Evolutionary conservation across 2,113 vertebrate species (phyloP).

Genomic region (Mirounga angustirostris): DNA sequence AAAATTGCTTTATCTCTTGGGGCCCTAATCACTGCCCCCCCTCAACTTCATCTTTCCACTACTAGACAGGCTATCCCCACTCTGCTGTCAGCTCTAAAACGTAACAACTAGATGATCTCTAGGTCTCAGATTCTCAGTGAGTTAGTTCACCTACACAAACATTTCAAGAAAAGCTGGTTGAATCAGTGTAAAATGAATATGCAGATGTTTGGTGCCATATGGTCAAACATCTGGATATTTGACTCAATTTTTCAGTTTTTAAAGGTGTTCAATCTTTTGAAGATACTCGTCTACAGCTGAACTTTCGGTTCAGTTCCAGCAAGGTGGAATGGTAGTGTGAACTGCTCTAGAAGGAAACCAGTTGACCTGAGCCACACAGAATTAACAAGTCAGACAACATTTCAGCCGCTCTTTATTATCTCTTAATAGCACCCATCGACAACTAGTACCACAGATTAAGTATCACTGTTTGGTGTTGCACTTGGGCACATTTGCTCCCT

Average conservation of each 20-base stretch:
- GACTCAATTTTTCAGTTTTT: slow-evolving; percentile 57
- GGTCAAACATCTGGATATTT: slow-evolving; percentile 69
- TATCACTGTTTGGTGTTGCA: background rate
- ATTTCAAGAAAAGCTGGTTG: slow-evolving; percentile 55
- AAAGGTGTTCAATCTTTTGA: slow-evolving; percentile 64
- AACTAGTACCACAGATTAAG: background rate
- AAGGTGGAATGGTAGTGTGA: slow-evolving; percentile 36
- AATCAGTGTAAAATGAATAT: slow-evolving; percentile 60
- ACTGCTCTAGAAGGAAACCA: slow-evolving; percentile 11
- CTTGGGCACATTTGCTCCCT: slow-evolving; percentile 52
- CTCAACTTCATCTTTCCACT: background rate
- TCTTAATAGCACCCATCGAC: slow-evolving; percentile 24
- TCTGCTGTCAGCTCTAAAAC: background rate
- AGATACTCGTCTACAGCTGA: slow-evolving; percentile 6
- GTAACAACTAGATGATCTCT: background rate
- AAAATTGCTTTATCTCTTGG: background rate
- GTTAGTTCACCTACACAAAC: slow-evolving; percentile 36
- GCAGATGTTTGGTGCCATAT: slow-evolving; percentile 72
- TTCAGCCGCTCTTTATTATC: slow-evolving; percentile 7
- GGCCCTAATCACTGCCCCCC: background rate
- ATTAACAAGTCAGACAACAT: slow-evolving; percentile 34
- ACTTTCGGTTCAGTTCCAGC: slow-evolving; percentile 46
- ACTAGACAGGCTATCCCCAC: background rate
- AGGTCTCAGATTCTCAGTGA: background rate
- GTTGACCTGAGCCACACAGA: slow-evolving; percentile 10